Percentiles rank a stretch among this genome's conserved stretches.
phyloP scores from a whole-genome alignment of 2,888 invertebrate genomes.

The Linnaemya vulpina region DNA sequence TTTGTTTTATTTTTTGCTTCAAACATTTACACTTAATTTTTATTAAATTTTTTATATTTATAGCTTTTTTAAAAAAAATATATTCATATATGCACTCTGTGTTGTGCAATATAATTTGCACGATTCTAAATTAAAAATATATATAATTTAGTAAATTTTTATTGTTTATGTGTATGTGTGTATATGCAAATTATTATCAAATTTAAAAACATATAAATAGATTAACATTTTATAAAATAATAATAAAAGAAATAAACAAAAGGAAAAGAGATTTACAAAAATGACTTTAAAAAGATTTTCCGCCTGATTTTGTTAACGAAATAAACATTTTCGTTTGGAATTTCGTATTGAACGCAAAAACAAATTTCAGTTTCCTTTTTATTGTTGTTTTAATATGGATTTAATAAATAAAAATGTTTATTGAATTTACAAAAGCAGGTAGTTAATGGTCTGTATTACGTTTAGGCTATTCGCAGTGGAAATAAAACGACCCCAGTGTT shows the following conservation, averaged over 20 bases:
- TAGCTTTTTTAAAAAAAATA: conserved; percentile 62
- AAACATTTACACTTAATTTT: conserved; percentile 31
- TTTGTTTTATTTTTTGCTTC: conserved; percentile 76
- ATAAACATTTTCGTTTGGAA: too few relatives aligned
- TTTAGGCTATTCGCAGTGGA: too few relatives aligned
- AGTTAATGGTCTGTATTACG: too few relatives aligned
- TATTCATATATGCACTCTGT: conserved; percentile 59
- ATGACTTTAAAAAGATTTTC: background rate
- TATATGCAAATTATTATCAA: conserved; percentile 6
- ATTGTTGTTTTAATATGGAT: too few relatives aligned
- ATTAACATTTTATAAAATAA: conserved; percentile 20
- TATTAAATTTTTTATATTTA: conserved; percentile 19
- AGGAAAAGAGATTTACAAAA: background rate
- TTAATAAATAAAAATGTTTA: too few relatives aligned
- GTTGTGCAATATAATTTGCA: conserved; percentile 52
- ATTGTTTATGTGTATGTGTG: background rate
- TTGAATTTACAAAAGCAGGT: too few relatives aligned
- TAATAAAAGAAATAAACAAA: background rate
- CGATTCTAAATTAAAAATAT: conserved; percentile 58
- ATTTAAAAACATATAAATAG: conserved; percentile 35
- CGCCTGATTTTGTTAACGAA: too few relatives aligned
- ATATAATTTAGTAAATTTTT: conserved; percentile 34
- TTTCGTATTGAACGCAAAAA: too few relatives aligned
- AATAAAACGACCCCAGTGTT: too few relatives aligned
- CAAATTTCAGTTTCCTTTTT: too few relatives aligned